Evolutionary conservation across 2,888 invertebrate genomes (phyloP).

Genomic region (Rambutsinella grinnellia): DNA sequence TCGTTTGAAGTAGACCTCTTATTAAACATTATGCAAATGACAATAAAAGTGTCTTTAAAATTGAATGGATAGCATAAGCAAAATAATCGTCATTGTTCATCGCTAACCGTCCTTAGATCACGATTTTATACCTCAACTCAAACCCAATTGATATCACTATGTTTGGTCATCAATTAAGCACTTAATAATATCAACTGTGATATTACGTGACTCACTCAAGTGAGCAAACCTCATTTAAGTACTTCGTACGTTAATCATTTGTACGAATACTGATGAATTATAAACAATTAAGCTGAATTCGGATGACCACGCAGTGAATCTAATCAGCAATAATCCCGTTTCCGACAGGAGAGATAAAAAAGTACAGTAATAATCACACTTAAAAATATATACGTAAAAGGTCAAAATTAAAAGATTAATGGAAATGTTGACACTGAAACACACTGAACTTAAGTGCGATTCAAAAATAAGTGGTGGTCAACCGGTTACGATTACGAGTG

Average conservation of each 20-base stretch:
- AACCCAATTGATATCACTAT: constrained; percentile 28
- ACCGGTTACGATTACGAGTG: neutral
- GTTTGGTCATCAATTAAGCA: constrained; percentile 37
- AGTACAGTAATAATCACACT: neutral
- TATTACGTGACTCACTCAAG: neutral
- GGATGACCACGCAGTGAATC: neutral
- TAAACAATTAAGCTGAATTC: neutral
- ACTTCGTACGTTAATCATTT: neutral
- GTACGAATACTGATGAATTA: neutral
- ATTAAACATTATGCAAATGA: constrained; percentile 1
- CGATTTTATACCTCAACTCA: constrained; percentile 26
- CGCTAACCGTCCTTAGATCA: constrained; percentile 20
- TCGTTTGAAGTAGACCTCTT: neutral
- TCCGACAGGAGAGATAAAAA: neutral
- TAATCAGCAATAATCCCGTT: neutral
- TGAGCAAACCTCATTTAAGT: neutral
- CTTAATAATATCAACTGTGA: neutral
- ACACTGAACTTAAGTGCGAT: constrained; percentile 12
- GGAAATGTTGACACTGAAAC: constrained; percentile 7
- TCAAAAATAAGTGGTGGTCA: neutral
- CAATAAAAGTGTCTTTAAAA: neutral
- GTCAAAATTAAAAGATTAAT: no score
- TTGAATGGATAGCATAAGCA: constrained; percentile 1
- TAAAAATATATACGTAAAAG: neutral
- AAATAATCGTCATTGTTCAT: constrained; percentile 2